Evolutionary conservation across 1,140 invertebrate species (phyloP).

Genomic region (Drosophila bocki): DNA sequence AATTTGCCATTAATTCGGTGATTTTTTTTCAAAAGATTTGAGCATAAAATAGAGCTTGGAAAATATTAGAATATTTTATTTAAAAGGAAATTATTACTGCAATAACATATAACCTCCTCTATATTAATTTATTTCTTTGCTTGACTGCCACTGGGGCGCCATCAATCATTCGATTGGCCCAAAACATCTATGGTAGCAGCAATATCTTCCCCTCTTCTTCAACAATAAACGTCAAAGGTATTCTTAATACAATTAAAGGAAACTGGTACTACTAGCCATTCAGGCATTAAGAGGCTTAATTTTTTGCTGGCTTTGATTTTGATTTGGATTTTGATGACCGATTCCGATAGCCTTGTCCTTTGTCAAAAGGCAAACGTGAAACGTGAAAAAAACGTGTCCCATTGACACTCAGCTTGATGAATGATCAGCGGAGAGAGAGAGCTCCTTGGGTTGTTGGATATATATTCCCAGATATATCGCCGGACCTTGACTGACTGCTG

Average conservation of each 20-base stretch:
- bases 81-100: too few species aligned
- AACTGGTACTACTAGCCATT: constrained; percentile 29
- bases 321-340: constrained; percentile 28
- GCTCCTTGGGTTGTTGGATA: constrained; percentile 10
- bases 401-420: constrained; percentile 82
- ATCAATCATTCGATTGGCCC: constrained; percentile 64
- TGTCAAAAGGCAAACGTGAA: constrained; percentile 73
- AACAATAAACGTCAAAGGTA: constrained; percentile 68
- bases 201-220: constrained; percentile 20
- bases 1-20: constrained; percentile 20
- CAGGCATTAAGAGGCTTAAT: constrained; percentile 76
- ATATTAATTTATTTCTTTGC: not conserved
- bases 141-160: constrained; percentile 18
- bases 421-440: constrained; percentile 48
- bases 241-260: constrained; percentile 74
- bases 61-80: not conserved
- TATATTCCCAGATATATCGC: constrained; percentile 43
- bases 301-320: constrained; percentile 55
- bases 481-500: constrained; percentile 72
- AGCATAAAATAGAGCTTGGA: not conserved
- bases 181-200: constrained; percentile 48
- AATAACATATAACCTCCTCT: too few species aligned
- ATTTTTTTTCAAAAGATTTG: not conserved
- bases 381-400: constrained; percentile 77
- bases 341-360: constrained; percentile 45